phyloP scores from a whole-genome alignment of 37 sponge, comb jelly and placozoan genomes.

The Dysidea cf. avara region DNA sequence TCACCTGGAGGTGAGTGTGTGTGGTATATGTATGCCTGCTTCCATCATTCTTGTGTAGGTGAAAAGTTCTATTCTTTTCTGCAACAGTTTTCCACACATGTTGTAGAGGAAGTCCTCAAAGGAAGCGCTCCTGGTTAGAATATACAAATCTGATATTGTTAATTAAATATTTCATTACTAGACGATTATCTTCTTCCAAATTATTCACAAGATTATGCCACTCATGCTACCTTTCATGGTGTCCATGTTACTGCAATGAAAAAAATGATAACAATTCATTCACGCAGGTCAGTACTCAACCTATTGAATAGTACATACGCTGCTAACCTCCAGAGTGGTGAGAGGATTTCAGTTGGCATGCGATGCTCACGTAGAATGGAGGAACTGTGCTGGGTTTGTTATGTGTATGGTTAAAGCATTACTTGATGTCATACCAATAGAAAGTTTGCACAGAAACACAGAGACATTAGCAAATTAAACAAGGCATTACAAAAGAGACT shows the following conservation, averaged over 20 bases:
- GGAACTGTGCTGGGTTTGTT: conserved; percentile 37
- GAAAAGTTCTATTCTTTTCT: conserved; percentile 66
- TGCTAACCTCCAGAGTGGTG: no score
- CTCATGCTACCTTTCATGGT: not conserved
- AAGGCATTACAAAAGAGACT: no score
- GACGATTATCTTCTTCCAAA: no score
- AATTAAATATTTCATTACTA: no score
- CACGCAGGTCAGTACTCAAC: not conserved
- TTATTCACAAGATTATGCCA: no score
- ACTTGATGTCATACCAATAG: no score
- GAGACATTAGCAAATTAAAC: no score
- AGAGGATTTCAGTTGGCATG: conserved; percentile 6
- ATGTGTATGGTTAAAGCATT: no score
- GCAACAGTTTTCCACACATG: conserved; percentile 48
- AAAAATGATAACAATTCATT: not conserved
- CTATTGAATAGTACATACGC: no score
- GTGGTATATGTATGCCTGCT: not conserved
- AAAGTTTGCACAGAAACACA: no score
- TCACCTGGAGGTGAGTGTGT: conserved; percentile 74
- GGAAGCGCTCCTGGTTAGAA: conserved; percentile 34
- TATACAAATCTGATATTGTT: not conserved
- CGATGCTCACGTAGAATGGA: conserved; percentile 48
- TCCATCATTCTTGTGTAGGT: conserved; percentile 24
- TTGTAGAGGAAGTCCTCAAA: conserved; percentile 31
- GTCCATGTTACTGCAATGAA: conserved; percentile 6